Conservation (phyloP, 2,113 vertebrate species). For the Podarcis muralis region DNA sequence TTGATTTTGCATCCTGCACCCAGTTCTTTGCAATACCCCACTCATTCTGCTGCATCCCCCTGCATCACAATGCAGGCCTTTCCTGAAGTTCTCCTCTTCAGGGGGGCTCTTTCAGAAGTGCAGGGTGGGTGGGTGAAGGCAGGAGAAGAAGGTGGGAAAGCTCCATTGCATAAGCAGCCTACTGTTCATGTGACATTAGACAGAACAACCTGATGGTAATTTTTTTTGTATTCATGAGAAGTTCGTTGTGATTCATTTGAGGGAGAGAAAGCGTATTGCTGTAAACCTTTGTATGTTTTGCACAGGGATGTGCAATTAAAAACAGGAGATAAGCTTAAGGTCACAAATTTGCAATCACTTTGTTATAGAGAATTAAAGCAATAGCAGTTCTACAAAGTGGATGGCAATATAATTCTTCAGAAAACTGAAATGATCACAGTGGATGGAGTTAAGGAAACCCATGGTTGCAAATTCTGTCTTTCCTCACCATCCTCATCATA, state of each 20-base stretch:
- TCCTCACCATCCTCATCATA: neutral
- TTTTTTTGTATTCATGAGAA: slow-evolving; percentile 54
- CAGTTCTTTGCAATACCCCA: neutral
- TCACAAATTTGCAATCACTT: neutral
- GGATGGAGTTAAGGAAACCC: neutral
- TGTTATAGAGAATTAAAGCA: neutral
- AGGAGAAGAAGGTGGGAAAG: neutral
- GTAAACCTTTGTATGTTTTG: neutral
- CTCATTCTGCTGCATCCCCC: neutral
- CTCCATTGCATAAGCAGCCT: neutral
- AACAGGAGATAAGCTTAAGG: neutral
- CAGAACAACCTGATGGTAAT: neutral
- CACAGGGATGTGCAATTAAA: too few species aligned
- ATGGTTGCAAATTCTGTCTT: neutral
- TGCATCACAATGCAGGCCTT: neutral
- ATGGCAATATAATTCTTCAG: slow-evolving; percentile 10
- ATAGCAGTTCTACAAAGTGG: neutral
- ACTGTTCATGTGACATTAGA: neutral
- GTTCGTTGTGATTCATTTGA: slow-evolving; percentile 59
- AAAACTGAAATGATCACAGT: slow-evolving; percentile 31
- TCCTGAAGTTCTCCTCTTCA: neutral
- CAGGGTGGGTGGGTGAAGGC: neutral
- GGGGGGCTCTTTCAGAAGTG: neutral
- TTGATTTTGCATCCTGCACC: neutral
- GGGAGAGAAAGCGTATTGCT: slow-evolving; percentile 29